phyloP scores from a whole-genome alignment of 2,797 vertebrate genomes.

The Neomorphus geoffroyi region DNA sequence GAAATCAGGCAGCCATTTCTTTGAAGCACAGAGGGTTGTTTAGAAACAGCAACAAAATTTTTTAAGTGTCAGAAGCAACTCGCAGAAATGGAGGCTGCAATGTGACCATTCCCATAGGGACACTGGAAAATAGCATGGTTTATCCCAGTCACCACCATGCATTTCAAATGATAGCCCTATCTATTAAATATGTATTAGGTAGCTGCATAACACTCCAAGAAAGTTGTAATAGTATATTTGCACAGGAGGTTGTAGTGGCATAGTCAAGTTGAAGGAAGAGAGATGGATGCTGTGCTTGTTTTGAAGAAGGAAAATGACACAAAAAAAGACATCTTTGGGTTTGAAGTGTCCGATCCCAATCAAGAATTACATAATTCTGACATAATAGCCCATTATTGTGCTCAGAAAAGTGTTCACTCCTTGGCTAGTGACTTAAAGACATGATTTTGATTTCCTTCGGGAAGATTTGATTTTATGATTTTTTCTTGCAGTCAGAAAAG shows the following conservation, averaged over 20 bases:
- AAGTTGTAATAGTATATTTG: constrained; percentile 32
- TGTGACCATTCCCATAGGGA: background rate
- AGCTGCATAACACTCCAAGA: constrained; percentile 21
- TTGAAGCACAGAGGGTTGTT: background rate
- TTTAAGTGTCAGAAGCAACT: background rate
- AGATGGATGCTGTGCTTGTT: constrained; percentile 3
- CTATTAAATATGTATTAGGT: constrained; percentile 25
- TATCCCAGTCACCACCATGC: background rate
- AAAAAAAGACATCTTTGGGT: background rate
- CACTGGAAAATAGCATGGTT: background rate
- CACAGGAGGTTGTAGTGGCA: constrained; percentile 35
- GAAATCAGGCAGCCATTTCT: background rate
- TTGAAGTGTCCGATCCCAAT: background rate
- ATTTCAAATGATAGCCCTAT: background rate
- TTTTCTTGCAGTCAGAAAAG: background rate
- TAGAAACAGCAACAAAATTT: background rate
- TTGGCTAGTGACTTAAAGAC: background rate
- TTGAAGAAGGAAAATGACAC: constrained; percentile 3
- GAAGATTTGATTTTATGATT: background rate
- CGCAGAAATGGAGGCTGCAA: background rate
- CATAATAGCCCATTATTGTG: background rate
- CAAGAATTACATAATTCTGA: background rate
- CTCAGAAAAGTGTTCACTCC: background rate
- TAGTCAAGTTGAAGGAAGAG: constrained; percentile 37
- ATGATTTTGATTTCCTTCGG: background rate